A percentile compares a stretch with the other conserved stretches of the same genome.
These are phyloP conservation scores for Pterocles orientalis DNA, from an alignment of 2,113 vertebrate species.

Conservation along the genomic window DNA sequence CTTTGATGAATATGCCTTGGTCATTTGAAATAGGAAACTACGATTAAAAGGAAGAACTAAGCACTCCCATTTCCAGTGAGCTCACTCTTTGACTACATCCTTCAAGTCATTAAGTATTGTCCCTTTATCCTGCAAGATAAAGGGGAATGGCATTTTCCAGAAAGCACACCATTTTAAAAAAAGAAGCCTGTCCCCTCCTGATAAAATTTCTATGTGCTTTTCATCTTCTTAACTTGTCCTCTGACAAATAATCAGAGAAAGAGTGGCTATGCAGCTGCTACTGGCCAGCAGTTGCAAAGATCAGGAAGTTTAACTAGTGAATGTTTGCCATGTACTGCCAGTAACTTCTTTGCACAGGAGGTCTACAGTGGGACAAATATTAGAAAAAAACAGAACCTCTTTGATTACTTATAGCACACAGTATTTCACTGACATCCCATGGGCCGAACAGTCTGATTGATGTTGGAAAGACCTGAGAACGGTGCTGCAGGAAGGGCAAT, in stretches of 20 bases:
- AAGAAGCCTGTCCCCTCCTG: neutral
- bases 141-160: neutral
- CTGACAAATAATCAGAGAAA: neutral
- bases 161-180: neutral
- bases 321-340: too few species aligned
- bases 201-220: slow-evolving; percentile 9
- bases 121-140: neutral
- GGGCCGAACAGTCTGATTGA: neutral
- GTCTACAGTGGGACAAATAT: neutral
- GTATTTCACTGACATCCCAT: neutral
- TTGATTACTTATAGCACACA: neutral
- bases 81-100: neutral
- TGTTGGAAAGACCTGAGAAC: neutral
- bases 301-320: neutral
- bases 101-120: neutral
- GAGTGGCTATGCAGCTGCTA: neutral
- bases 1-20: neutral
- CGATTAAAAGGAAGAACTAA: slow-evolving; percentile 6
- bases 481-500: rapidly evolving
- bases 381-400: neutral
- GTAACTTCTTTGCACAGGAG: neutral
- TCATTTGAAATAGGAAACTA: neutral
- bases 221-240: neutral
- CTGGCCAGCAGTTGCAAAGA: neutral
- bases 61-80: neutral